Percentiles rank a stretch among this genome's conserved stretches.
These are phyloP conservation scores for Epirrhoe alternata DNA, from an alignment of 2,888 invertebrate species.

Conservation along the genomic window DNA sequence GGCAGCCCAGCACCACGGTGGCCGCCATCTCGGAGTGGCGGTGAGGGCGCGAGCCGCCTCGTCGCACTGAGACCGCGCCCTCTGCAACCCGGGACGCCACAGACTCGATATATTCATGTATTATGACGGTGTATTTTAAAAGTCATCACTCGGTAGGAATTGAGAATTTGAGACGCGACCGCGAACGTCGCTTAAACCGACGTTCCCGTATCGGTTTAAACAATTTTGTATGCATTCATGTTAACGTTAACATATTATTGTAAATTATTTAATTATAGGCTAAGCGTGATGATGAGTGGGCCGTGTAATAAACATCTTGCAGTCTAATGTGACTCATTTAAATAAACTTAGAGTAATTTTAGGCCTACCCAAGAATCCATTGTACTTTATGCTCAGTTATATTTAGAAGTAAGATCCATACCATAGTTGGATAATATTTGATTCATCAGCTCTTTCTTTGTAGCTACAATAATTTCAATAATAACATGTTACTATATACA, in stretches of 20 bases:
- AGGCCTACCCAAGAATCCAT: conserved; percentile 64
- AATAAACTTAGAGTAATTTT: conserved; percentile 48
- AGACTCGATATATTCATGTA: conserved; percentile 54
- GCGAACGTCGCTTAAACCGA: conserved; percentile 47
- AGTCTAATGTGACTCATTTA: conserved; percentile 50
- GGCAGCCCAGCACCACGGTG: conserved; percentile 86
- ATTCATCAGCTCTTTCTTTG: conserved; percentile 9
- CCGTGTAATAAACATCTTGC: conserved; percentile 52
- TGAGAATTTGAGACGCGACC: conserved; percentile 52
- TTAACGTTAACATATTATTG: conserved; percentile 75
- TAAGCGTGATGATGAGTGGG: conserved; percentile 61
- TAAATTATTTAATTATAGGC: conserved; percentile 77
- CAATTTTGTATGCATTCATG: conserved; percentile 74
- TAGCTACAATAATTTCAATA: conserved; percentile 7
- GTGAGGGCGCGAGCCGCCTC: conserved; percentile 66
- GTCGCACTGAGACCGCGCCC: conserved; percentile 53
- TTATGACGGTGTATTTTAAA: conserved; percentile 51
- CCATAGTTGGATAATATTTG: conserved; percentile 19
- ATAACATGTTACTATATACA: neutral
- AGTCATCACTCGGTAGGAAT: conserved; percentile 51
- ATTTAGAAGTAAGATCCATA: conserved; percentile 66
- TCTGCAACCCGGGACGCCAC: conserved; percentile 36
- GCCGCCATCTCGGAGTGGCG: conserved; percentile 86
- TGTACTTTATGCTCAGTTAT: conserved; percentile 82
- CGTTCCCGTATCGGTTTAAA: conserved; percentile 47